These are phyloP conservation scores for human DNA, from an alignment of 2,113 vertebrate species.

Conservation along the genomic window DNA sequence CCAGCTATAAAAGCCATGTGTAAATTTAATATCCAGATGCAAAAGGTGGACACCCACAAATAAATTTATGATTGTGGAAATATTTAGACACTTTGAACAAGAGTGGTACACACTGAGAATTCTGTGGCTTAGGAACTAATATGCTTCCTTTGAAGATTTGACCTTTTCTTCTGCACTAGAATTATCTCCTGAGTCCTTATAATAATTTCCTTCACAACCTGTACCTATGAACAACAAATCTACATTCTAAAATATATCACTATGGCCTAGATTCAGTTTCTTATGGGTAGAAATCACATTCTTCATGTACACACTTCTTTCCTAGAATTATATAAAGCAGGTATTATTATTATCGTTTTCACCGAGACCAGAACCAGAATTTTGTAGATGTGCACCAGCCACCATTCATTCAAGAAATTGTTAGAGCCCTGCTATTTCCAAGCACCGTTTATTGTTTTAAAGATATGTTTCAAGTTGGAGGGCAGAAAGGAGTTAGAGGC, in stretches of 20 bases:
- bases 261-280: not conserved
- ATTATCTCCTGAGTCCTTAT: not conserved
- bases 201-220: not conserved
- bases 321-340: not conserved
- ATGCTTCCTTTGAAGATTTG: slow-evolving; percentile 39
- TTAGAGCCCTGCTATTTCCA: not conserved
- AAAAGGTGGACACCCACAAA: slow-evolving; percentile 19
- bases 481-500: not conserved
- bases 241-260: not conserved
- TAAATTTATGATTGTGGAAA: slow-evolving; percentile 40
- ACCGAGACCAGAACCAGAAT: not conserved
- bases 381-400: not conserved
- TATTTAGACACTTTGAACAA: slow-evolving; percentile 53
- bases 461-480: slow-evolving; percentile 12
- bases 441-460: slow-evolving; percentile 23
- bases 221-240: not conserved
- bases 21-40: slow-evolving; percentile 62
- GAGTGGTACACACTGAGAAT: not conserved
- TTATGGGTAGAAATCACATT: not conserved
- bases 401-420: not conserved
- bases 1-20: slow-evolving; percentile 47
- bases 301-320: not conserved
- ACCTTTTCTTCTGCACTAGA: not conserved
- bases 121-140: not conserved
- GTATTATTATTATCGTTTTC: not conserved